Conservation (phyloP, 2,888 invertebrate species). For the Phlogophora meticulosa region DNA sequence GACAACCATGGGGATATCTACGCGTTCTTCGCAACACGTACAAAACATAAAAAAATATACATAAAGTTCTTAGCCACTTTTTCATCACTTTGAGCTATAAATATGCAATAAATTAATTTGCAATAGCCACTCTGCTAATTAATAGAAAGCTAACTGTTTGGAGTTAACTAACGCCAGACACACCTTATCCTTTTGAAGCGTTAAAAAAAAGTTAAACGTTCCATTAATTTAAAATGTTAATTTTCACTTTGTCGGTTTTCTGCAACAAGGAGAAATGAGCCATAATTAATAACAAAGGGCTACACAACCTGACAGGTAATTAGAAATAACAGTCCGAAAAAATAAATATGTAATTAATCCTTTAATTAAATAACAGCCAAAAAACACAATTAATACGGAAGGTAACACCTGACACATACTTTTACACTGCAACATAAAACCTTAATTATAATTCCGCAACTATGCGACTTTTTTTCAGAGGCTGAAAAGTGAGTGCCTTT, state of each 20-base stretch:
- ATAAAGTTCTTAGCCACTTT: no score
- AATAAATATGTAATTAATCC: not conserved
- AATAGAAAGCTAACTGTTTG: not conserved
- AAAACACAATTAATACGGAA: slow-evolving; percentile 19
- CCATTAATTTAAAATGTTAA: slow-evolving; percentile 8
- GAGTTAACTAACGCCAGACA: not conserved
- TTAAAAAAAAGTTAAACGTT: not conserved
- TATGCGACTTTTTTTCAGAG: slow-evolving; percentile 45
- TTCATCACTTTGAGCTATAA: no score
- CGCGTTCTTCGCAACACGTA: no score
- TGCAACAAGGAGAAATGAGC: not conserved
- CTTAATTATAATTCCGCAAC: slow-evolving; percentile 53
- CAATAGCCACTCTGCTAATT: not conserved
- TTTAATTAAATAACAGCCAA: not conserved
- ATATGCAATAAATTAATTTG: no score
- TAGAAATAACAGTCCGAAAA: not conserved
- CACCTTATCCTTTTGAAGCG: not conserved
- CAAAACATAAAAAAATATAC: no score
- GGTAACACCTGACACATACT: slow-evolving; percentile 36
- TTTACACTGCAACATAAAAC: slow-evolving; percentile 26
- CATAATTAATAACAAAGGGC: not conserved
- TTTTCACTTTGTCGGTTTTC: not conserved
- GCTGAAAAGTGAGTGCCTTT: slow-evolving; percentile 59
- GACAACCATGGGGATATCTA: no score
- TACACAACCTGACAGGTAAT: not conserved